Evolutionary conservation across 2,113 vertebrate species (phyloP).

Genomic region (Eonycteris spelaea): DNA sequence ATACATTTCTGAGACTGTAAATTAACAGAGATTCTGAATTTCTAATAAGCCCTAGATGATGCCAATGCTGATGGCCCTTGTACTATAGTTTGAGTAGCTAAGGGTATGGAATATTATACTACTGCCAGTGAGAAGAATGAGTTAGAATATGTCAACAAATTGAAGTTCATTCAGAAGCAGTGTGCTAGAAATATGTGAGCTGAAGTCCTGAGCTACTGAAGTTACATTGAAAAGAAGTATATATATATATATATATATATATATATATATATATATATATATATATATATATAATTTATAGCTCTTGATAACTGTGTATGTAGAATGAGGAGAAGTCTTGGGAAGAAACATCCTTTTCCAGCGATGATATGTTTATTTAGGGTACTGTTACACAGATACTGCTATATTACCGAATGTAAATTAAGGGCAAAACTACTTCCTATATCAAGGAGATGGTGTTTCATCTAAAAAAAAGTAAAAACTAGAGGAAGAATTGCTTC

Average conservation of each 20-base stretch:
- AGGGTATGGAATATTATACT: not conserved
- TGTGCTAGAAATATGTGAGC: not conserved
- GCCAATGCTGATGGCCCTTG: not conserved
- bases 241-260: too few relatives aligned
- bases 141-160: not conserved
- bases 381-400: not conserved
- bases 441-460: not conserved
- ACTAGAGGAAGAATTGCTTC: not conserved
- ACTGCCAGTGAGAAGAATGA: not conserved
- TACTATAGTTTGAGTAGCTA: not conserved
- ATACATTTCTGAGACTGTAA: not conserved
- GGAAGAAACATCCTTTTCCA: not conserved
- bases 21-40: not conserved
- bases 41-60: not conserved
- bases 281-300: not conserved
- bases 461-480: not conserved
- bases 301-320: not conserved
- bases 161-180: not conserved
- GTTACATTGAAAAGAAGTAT: not conserved
- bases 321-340: not conserved
- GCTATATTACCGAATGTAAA: not conserved
- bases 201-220: not conserved
- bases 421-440: not conserved
- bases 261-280: not conserved
- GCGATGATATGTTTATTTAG: not conserved